Evolutionary conservation across 2,113 vertebrate genomes (phyloP).

Genomic region (Clarias magur): DNA sequence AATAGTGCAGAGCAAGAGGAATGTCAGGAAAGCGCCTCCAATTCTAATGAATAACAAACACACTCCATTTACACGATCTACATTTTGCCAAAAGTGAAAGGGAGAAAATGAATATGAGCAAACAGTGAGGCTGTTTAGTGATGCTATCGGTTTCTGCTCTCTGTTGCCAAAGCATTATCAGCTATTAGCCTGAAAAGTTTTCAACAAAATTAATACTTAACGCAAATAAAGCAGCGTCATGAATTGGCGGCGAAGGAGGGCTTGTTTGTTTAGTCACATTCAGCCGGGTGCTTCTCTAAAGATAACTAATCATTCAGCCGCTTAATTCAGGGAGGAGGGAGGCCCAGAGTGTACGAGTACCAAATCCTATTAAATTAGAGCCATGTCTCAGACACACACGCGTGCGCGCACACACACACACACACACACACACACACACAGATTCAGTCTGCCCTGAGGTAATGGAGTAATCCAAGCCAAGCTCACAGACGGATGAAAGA

Average conservation of each 20-base stretch:
- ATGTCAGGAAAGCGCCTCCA: background rate
- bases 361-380: conserved; percentile 49
- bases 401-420: too few relatives aligned
- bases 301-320: conserved; percentile 38
- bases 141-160: conserved; percentile 26
- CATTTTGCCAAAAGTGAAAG: background rate
- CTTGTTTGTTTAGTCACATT: conserved; percentile 43
- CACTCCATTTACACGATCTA: conserved; percentile 28
- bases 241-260: conserved; percentile 34
- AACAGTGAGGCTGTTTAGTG: conserved; percentile 17
- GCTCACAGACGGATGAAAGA: conserved; percentile 47
- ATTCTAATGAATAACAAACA: conserved; percentile 31
- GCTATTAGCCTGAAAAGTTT: conserved; percentile 41
- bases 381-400: conserved; percentile 20
- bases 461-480: conserved; percentile 49
- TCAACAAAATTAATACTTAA: conserved; percentile 29
- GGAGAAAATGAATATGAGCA: conserved; percentile 17
- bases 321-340: conserved; percentile 17
- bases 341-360: conserved; percentile 19
- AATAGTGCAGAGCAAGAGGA: background rate
- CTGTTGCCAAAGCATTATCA: conserved; percentile 38
- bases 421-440: conserved; percentile 29
- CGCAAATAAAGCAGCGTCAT: conserved; percentile 31
- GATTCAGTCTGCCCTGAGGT: conserved; percentile 30
- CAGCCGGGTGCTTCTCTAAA: conserved; percentile 34